Conservation (phyloP, 2,113 vertebrate species). For the Parotia lawesii region DNA sequence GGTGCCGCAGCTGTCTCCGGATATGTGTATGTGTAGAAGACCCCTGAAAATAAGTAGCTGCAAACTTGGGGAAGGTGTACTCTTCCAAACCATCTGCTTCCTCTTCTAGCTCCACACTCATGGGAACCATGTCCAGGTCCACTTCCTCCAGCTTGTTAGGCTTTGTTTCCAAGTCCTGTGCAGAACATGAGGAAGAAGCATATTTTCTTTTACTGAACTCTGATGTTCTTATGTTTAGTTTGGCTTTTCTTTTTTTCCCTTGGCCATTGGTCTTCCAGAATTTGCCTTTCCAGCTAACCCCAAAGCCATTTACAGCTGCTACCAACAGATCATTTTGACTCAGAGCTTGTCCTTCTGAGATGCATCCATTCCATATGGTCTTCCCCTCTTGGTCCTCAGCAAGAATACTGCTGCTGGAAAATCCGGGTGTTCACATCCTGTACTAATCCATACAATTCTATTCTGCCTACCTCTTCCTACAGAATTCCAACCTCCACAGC, state of each 20-base stretch:
- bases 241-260: background rate
- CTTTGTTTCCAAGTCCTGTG: slow-evolving; percentile 82
- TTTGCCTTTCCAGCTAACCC: background rate
- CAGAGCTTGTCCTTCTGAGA: background rate
- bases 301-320: background rate
- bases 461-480: background rate
- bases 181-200: background rate
- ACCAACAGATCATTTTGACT: background rate
- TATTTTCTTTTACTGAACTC: background rate
- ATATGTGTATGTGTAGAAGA: slow-evolving; percentile 80
- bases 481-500: background rate
- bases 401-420: background rate
- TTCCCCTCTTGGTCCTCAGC: background rate
- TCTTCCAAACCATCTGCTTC: slow-evolving; percentile 78
- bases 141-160: slow-evolving; percentile 73
- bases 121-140: slow-evolving; percentile 85
- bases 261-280: background rate
- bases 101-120: slow-evolving; percentile 73
- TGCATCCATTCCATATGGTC: background rate
- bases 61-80: slow-evolving; percentile 92
- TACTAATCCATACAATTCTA: background rate
- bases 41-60: slow-evolving; percentile 92
- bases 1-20: slow-evolving; percentile 79
- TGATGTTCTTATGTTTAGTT: background rate
- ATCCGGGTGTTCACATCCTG: background rate